Conservation (phyloP, 2,888 invertebrate genomes). For the Thera obeliscata region DNA sequence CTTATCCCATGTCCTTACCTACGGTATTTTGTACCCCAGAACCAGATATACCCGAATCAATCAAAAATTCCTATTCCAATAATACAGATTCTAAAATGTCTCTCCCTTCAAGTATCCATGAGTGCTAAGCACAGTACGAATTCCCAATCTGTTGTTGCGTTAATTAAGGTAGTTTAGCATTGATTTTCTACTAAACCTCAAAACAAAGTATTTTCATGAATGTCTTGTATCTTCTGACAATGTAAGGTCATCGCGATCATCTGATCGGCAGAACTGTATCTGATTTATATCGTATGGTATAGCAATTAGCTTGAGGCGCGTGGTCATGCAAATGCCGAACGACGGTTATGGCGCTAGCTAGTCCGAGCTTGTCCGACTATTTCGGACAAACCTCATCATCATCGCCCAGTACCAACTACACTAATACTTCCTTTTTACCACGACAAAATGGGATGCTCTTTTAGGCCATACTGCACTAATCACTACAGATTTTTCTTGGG, state of each 20-base stretch:
- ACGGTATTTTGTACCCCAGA: constrained; percentile 72
- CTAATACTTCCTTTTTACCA: no score
- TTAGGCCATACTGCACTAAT: no score
- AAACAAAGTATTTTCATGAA: constrained; percentile 5
- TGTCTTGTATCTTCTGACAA: constrained; percentile 25
- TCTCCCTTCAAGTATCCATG: constrained; percentile 64
- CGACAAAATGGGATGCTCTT: no score
- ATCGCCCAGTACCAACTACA: background rate
- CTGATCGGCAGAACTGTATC: constrained; percentile 53
- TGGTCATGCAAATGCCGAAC: constrained; percentile 73
- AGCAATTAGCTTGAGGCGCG: constrained; percentile 67
- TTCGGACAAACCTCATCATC: background rate
- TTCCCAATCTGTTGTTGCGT: background rate
- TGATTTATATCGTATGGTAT: constrained; percentile 74
- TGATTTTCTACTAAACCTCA: background rate
- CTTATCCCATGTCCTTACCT: constrained; percentile 67
- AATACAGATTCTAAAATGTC: constrained; percentile 73
- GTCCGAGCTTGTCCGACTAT: constrained; percentile 27
- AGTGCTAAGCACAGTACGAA: background rate
- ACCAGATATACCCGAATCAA: constrained; percentile 50
- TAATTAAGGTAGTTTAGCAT: background rate
- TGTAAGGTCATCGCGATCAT: constrained; percentile 54
- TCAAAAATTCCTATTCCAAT: constrained; percentile 55
- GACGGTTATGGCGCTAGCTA: constrained; percentile 34
- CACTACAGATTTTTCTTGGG: no score